Percentiles rank a stretch among this genome's conserved stretches.
Evolutionary conservation across 2,113 vertebrate species (phyloP).

Genomic region (Xenopus laevis): DNA sequence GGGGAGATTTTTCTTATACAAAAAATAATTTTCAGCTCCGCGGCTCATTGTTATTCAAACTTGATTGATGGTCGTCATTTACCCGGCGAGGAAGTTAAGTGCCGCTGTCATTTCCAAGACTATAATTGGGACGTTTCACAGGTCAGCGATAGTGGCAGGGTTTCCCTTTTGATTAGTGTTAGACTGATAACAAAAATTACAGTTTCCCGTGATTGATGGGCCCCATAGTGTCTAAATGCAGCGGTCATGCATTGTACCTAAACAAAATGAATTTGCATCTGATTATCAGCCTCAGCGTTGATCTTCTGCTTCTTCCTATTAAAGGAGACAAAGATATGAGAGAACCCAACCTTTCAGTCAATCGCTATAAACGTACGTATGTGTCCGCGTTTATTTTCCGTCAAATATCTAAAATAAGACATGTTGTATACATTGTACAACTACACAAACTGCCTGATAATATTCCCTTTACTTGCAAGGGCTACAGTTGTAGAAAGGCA

Average conservation of each 20-base stretch:
- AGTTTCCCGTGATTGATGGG: constrained; percentile 79
- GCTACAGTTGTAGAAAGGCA: no score
- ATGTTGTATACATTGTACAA: no score
- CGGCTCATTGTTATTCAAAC: constrained; percentile 87
- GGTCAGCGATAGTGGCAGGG: constrained; percentile 82
- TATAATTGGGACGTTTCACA: constrained; percentile 92
- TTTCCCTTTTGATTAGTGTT: constrained; percentile 93
- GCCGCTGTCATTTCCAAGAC: constrained; percentile 87
- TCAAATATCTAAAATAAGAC: no score
- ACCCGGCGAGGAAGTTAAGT: constrained; percentile 84
- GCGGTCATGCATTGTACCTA: constrained; percentile 58
- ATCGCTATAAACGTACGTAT: no score
- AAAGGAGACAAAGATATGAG: constrained; percentile 3
- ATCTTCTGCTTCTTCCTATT: not conserved
- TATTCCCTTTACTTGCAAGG: no score
- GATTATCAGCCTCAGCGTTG: constrained; percentile 51
- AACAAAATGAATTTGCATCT: constrained; percentile 72
- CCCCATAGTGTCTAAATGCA: constrained; percentile 59
- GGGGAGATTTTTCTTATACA: constrained; percentile 71
- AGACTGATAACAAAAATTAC: constrained; percentile 89
- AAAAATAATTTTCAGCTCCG: constrained; percentile 87
- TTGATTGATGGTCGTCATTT: constrained; percentile 90
- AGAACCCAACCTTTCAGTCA: not conserved
- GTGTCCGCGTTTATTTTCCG: no score
- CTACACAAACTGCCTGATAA: no score